Base-by-base conservation (phyloP, 2,888 invertebrate genomes). In the Zootermopsis nevadensis region DNA sequence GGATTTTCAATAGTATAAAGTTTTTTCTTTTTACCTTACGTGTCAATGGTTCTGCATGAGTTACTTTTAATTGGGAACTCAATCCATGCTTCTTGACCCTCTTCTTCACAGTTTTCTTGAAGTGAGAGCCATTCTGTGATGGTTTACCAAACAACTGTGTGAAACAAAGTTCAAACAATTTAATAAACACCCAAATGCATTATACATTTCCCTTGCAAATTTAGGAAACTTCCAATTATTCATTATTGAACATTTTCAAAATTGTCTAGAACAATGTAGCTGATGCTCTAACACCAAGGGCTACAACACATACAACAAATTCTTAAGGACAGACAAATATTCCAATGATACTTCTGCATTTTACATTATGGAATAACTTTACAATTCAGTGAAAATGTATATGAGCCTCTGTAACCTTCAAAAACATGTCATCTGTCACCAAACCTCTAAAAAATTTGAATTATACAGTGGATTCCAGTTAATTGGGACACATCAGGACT, bases 141-240 rank as follows among this genome's bases (percentile, higher is more conserved):
- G 15, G 22, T 76, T 76, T 76, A 2, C n/a, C 15, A 48, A 76
- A 76, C 42, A 76, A 22, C 76, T 76, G 76, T 27, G n/a, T 7
- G 10, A 76, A 76, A 76, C 8, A 74, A 38, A 27, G 19, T n/a
- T 22, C 27, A 35, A 33, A 22, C 24, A 72, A 31, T 72, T 67
- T n/a, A 33, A 27, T 72, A 31, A 31, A 30, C 72, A 33, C 33
- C n/a, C 60, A 60, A 60, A 8, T 3, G n/a, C 27, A 60, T n/a
- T n/a, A 15, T 24, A 53, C 4, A 2, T 53, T 53, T 24, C 6
- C 19, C 53, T 53, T 15, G 3, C 4, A 53, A 15, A 53, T 53
- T 10, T 22, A 53, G 24, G 24, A 53, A 53, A 22, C 24, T 53
- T 15, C 53, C 7, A 53, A 15, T 15, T 22, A 24, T 53, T 22